These are phyloP conservation scores for Chelonus insularis DNA, from an alignment of 1,140 invertebrate genomes.

Conservation along the genomic window DNA sequence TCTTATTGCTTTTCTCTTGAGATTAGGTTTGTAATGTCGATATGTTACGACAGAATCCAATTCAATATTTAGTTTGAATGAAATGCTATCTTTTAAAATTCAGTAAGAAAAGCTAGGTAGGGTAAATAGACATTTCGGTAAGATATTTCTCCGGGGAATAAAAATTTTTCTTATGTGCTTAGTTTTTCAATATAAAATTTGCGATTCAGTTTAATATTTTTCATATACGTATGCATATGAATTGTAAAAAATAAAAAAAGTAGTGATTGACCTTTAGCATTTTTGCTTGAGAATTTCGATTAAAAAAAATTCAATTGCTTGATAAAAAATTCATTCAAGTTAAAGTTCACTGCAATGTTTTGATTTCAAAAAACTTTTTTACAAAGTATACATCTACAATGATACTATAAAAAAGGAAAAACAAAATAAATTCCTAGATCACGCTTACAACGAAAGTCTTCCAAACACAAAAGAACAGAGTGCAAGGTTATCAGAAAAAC, in stretches of 20 bases:
- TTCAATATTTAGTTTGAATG: slow-evolving; percentile 14
- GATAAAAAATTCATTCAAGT: background rate
- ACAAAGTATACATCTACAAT: too few species aligned
- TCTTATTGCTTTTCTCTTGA: background rate
- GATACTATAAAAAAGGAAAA: slow-evolving; percentile 4
- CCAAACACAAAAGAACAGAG: slow-evolving; percentile 45
- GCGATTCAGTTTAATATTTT: too few species aligned
- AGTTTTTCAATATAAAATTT: too few species aligned
- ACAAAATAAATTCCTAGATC: slow-evolving; percentile 35
- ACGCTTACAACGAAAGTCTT: slow-evolving; percentile 46
- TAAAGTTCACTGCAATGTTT: too few species aligned
- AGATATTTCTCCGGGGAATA: slow-evolving; percentile 2
- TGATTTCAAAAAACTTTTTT: too few species aligned
- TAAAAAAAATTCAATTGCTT: too few species aligned
- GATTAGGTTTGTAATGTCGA: background rate
- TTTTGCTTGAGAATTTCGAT: too few species aligned
- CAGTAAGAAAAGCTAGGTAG: background rate
- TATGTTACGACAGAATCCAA: slow-evolving; percentile 3
- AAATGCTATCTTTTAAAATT: background rate
- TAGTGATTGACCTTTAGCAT: too few species aligned
- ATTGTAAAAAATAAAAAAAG: too few species aligned
- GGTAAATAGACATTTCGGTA: background rate
- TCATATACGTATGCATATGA: too few species aligned
- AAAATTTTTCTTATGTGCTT: background rate
- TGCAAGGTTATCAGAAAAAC: slow-evolving; percentile 42